Evolutionary conservation across 2,797 vertebrate species (phyloP), one percentile per base, ranked within the genome.

Genomic region (Falco peregrinus): DNA sequence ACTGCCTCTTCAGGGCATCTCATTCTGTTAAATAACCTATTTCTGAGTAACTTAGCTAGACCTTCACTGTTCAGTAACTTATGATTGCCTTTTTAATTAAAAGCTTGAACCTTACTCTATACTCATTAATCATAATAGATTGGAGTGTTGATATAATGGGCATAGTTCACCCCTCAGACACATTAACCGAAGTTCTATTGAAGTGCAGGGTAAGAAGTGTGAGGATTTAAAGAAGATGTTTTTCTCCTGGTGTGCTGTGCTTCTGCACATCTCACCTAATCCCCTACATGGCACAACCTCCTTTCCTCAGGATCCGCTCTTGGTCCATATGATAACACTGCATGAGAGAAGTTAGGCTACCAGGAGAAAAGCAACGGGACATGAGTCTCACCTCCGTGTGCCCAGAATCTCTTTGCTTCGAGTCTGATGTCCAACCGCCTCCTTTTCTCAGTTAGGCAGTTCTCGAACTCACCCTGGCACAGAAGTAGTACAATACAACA

Each of bases 31-130:
- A 95, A 96, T 85, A 96, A 94, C 75, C 75, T 87, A 75, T 86
- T 96, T 89, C 75, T 89, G 63, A 90, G 88, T 90, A 95, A 89
- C 92, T 82, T 71, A 89, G 41, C 57, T 78, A 87, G 88, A 92
- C 75, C 88, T 95, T 93, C 77, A 77, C 86, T 61, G 33, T 69
- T 96, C 77, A 87, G 75, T 87, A 90, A 79, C 86, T 92, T 90
- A 84, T 43, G 70, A 93, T 94, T 94, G 81, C 77, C 65, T 92
- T 95, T 97, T 95, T 96, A 96, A 96, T 96, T 89, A 95, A 92
- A 96, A 95, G 71, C 81, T 74, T 84, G 68, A 93, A 94, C 70
- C 78, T 77, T 87, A 47, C 88, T 90, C 93, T 83, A 43, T 87
- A 26, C 45, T 87, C 95, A 94, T 96, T 95, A 93, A 95, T 96